Conservation (phyloP, 2,797 vertebrate genomes). For the Podarcis lilfordi region DNA sequence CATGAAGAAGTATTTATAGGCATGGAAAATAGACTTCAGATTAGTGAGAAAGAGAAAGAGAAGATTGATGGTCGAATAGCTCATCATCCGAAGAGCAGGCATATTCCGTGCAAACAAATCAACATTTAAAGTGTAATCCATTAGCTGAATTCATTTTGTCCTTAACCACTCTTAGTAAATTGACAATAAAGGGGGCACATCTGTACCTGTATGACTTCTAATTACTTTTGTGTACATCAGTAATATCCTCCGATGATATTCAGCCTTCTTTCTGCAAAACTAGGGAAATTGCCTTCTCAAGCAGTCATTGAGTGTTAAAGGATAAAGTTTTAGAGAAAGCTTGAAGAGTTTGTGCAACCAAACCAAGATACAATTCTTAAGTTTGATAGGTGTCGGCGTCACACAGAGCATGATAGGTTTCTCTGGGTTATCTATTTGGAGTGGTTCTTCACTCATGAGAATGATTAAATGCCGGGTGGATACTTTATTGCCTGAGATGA, state of each 20-base stretch:
- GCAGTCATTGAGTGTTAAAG: neutral
- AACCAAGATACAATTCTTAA: slow-evolving; percentile 21
- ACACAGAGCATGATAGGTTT: neutral
- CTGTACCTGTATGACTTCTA: slow-evolving; percentile 32
- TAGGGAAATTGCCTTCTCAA: slow-evolving; percentile 4
- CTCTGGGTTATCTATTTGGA: neutral
- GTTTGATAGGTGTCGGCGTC: neutral
- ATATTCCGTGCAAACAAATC: slow-evolving; percentile 65
- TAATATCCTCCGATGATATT: slow-evolving; percentile 13
- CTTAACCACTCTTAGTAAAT: slow-evolving; percentile 39
- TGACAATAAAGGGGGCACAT: slow-evolving; percentile 43
- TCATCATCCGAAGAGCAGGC: slow-evolving; percentile 62
- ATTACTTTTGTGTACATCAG: slow-evolving; percentile 12
- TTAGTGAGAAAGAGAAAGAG: slow-evolving; percentile 59
- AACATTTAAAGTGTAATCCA: slow-evolving; percentile 63
- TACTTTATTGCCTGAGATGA: neutral
- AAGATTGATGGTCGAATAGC: slow-evolving; percentile 53
- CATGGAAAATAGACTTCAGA: slow-evolving; percentile 53
- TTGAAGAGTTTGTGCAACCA: neutral
- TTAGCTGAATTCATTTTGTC: slow-evolving; percentile 60
- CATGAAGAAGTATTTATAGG: slow-evolving; percentile 7
- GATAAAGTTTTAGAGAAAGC: slow-evolving; percentile 21
- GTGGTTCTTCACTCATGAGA: neutral
- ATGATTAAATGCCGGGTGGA: neutral
- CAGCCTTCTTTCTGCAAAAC: neutral